Percentiles rank a stretch among this genome's conserved stretches.
These are phyloP conservation scores for Tetragonula clypearis DNA, from an alignment of 1,140 invertebrate genomes.

Conservation along the genomic window DNA sequence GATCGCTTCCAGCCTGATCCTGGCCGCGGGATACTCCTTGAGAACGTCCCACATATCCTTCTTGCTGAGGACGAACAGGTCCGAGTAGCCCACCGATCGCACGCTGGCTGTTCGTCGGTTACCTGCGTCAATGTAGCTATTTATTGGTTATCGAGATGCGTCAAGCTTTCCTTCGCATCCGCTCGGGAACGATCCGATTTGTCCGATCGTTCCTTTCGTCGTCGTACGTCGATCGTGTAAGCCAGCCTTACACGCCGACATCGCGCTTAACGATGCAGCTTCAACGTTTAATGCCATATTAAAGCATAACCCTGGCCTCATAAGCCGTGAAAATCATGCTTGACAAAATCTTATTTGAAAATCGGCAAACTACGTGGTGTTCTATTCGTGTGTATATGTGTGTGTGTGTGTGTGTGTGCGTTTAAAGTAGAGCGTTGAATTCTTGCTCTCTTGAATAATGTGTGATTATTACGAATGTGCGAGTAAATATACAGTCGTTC, in stretches of 20 bases:
- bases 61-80: slow-evolving; percentile 99
- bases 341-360: not conserved
- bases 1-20: slow-evolving; percentile 97
- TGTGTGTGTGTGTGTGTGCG: not conserved
- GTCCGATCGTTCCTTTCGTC: slow-evolving; percentile 38
- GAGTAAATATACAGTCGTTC: no score
- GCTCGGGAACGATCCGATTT: slow-evolving; percentile 41
- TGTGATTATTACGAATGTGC: no score
- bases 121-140: slow-evolving; percentile 85
- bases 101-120: slow-evolving; percentile 98
- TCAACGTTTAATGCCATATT: not conserved
- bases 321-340: slow-evolving; percentile 29
- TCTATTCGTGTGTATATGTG: not conserved
- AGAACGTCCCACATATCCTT: slow-evolving; percentile 99
- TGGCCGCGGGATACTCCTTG: slow-evolving; percentile 98
- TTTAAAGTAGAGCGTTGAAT: not conserved
- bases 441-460: not conserved
- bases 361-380: not conserved
- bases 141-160: slow-evolving; percentile 79
- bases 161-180: slow-evolving; percentile 68
- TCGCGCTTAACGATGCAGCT: no score
- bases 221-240: not conserved
- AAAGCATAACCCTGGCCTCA: not conserved
- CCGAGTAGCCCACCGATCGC: slow-evolving; percentile 98
- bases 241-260: not conserved